Conservation (phyloP, 2,113 vertebrate species). For the Centropus bengalensis region DNA sequence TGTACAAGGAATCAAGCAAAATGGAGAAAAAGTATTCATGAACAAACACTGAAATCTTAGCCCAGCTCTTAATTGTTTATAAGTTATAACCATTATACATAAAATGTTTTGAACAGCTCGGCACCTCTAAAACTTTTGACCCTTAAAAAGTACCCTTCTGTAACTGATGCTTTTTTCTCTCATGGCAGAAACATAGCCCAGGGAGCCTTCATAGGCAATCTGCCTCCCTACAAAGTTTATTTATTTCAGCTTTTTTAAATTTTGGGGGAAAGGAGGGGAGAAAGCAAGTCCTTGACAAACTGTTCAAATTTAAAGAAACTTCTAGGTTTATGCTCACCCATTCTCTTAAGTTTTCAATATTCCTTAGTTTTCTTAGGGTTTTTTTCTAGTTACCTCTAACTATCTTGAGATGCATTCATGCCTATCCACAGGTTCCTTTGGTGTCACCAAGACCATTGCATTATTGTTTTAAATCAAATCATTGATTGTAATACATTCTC, state of each 20-base stretch:
- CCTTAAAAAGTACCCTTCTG: neutral
- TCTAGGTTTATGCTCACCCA: neutral
- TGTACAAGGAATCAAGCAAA: neutral
- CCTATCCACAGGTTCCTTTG: neutral
- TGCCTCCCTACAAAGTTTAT: neutral
- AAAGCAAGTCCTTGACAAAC: neutral
- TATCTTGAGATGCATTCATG: neutral
- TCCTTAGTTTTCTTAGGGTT: neutral
- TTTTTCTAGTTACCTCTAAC: neutral
- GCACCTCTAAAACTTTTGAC: accelerated
- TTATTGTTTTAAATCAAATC: neutral
- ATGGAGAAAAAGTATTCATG: neutral
- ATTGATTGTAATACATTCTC: neutral
- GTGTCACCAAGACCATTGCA: neutral
- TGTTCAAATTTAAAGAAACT: neutral
- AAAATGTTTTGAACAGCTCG: neutral
- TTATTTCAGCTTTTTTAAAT: neutral
- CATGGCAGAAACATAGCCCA: neutral
- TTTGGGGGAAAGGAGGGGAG: neutral
- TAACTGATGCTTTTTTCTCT: neutral
- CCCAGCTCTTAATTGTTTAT: neutral
- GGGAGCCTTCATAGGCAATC: neutral
- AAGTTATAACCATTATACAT: neutral
- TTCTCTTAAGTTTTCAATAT: neutral
- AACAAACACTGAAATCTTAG: neutral